Evolutionary conservation across 53 echinoderm and acorn worm species (phyloP).

Genomic region (Luidia sarsii): DNA sequence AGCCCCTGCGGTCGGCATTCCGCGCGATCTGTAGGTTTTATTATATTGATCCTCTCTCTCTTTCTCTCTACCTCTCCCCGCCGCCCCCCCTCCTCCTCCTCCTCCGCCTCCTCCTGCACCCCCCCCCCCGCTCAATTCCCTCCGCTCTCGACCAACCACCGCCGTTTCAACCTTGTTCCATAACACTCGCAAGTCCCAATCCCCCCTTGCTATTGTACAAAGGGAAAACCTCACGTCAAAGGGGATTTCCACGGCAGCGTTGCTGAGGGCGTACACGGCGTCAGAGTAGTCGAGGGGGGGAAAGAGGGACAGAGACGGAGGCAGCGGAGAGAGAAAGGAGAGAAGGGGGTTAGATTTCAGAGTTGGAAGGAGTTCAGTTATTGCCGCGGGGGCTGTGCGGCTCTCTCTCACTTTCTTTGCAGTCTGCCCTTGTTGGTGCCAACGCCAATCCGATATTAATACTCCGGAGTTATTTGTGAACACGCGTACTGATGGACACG

Average conservation of each 20-base stretch:
- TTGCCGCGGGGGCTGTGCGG: slow-evolving; percentile 16
- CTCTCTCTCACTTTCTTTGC: neutral
- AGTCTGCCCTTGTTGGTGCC: too few species aligned
- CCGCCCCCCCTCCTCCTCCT: neutral
- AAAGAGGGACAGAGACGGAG: too few species aligned
- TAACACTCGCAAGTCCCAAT: slow-evolving; percentile 33
- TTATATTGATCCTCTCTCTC: too few species aligned
- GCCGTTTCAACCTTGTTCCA: too few species aligned
- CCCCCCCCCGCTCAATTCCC: too few species aligned
- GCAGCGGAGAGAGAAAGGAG: neutral
- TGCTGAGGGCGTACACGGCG: slow-evolving; percentile 45
- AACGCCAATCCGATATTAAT: slow-evolving; percentile 45
- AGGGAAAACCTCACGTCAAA: slow-evolving; percentile 37
- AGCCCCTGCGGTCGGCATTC: neutral
- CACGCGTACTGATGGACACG: slow-evolving; percentile 21
- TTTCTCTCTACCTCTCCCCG: too few species aligned
- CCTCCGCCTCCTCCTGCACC: neutral
- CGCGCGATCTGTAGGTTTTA: neutral
- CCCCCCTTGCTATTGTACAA: slow-evolving; percentile 30
- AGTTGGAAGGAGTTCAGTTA: slow-evolving; percentile 40
- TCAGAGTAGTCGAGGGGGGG: too few species aligned
- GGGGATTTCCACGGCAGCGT: slow-evolving; percentile 31
- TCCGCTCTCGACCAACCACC: too few species aligned
- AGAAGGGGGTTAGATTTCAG: slow-evolving; percentile 29
- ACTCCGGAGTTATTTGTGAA: slow-evolving; percentile 45